These are phyloP conservation scores for Dascillus cervinus DNA, from an alignment of 2,888 invertebrate species.

Conservation along the genomic window DNA sequence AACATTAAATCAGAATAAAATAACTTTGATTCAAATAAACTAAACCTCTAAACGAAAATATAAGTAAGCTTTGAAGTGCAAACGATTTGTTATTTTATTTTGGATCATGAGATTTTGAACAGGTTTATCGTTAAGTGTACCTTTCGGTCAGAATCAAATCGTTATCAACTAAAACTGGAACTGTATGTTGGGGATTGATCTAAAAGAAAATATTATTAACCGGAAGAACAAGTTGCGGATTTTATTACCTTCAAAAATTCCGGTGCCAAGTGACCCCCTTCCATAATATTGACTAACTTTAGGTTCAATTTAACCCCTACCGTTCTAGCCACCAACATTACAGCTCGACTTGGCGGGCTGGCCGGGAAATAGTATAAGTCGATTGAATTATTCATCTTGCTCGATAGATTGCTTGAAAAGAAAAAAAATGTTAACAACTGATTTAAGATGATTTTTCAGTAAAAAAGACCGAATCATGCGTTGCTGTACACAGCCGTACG, in stretches of 20 bases:
- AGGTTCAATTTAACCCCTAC: slow-evolving; percentile 59
- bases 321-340: slow-evolving; percentile 55
- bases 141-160: slow-evolving; percentile 65
- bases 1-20: too few relatives aligned
- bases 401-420: too few relatives aligned
- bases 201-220: slow-evolving; percentile 25
- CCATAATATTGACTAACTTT: slow-evolving; percentile 52
- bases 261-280: slow-evolving; percentile 56
- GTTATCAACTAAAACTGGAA: slow-evolving; percentile 65
- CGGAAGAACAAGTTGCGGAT: slow-evolving; percentile 1
- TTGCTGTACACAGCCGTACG: too few relatives aligned
- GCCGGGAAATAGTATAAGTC: slow-evolving; percentile 59
- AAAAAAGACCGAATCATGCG: too few relatives aligned
- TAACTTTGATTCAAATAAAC: too few relatives aligned
- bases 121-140: slow-evolving; percentile 32
- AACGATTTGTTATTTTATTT: neutral
- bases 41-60: too few relatives aligned
- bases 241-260: slow-evolving; percentile 56
- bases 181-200: slow-evolving; percentile 65
- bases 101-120: neutral
- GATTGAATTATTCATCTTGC: slow-evolving; percentile 35
- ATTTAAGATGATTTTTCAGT: too few relatives aligned
- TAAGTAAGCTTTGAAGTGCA: neutral
- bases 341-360: slow-evolving; percentile 55
- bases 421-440: too few relatives aligned